Percentiles rank a stretch among this genome's conserved stretches.
Conservation (phyloP, 2,113 vertebrate species). For the Paramormyrops kingsleyae region DNA sequence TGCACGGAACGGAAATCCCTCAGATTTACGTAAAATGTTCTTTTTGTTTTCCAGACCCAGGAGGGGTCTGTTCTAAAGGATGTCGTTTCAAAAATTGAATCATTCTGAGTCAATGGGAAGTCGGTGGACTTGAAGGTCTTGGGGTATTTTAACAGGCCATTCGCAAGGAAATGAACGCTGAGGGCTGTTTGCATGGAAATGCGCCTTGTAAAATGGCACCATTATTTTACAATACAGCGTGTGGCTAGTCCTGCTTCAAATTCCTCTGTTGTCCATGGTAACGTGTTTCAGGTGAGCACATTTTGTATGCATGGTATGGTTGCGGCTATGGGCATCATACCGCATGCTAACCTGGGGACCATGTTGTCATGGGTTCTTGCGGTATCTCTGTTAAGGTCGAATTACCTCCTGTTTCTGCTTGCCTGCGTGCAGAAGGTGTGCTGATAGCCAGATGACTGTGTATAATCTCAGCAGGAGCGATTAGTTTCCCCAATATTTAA, state of each 20-base stretch:
- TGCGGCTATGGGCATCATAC: neutral
- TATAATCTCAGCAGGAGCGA: constrained; percentile 51
- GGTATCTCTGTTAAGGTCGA: neutral
- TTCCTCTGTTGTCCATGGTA: neutral
- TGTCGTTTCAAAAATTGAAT: neutral
- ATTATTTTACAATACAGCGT: neutral
- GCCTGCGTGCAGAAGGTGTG: constrained; percentile 38
- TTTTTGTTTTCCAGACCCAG: neutral
- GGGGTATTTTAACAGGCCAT: neutral
- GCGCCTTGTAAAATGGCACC: neutral
- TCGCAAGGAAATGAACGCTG: neutral
- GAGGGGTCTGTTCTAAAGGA: neutral
- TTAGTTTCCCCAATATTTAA: constrained; percentile 60
- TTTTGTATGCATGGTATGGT: neutral
- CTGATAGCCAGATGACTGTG: constrained; percentile 51
- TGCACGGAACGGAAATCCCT: neutral
- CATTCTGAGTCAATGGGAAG: neutral
- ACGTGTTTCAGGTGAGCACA: neutral
- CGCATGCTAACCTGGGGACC: neutral
- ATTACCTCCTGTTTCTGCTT: constrained; percentile 31
- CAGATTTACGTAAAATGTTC: neutral
- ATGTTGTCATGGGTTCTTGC: neutral
- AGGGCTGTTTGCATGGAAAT: neutral
- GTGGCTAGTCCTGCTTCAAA: neutral
- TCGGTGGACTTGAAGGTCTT: neutral